Base-by-base conservation (phyloP, 1,140 invertebrate species). In the Bombus breviceps region DNA sequence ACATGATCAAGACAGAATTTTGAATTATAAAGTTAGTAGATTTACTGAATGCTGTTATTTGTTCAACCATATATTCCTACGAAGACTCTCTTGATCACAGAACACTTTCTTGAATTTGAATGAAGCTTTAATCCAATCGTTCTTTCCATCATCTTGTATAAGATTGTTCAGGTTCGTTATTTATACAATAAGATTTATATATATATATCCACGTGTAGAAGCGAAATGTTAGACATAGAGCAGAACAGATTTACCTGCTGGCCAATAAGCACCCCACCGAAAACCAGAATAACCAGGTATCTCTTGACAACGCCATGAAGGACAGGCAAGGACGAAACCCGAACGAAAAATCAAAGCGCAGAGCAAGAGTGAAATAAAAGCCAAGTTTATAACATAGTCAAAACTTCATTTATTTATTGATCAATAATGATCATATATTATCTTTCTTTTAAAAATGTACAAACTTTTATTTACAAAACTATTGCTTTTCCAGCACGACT, bases 361-460 rank as follows among this genome's bases (percentile, higher is more conserved):
- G 81, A 89, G 76, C 91, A 87, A 91, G 71, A 90, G 80, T 91
- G 87, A 93, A 94, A 92, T 93, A 92, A 94, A 93, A 91, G 88
- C 84, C 85, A 89, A 89, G 87, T 88, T 86, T 88, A 89, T 89
- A 89, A 92, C 83, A 73, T 92, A 90, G 89, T 91, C 75, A 92
- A 88, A 92, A 92, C 66, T 88, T 88, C 72, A 81, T 93, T 93
- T 93, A 93, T 93, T 94, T 84, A 66, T 81, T 71, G 75, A 92
- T 90, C 73, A 90, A 90, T 85, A 88, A 88, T 75, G 86, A 91
- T 92, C 78, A 72, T 88, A 76, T 91, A 85, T 85, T 84, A 88
- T 87, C 85, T 69, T 78, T 88, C 66, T 77, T 73, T 91, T 39
- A 88, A 86, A 91, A 90, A 87, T 91, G 87, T 91, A 93, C 84